Base-by-base conservation (phyloP, 2,797 vertebrate genomes). In the Anas georgica region DNA sequence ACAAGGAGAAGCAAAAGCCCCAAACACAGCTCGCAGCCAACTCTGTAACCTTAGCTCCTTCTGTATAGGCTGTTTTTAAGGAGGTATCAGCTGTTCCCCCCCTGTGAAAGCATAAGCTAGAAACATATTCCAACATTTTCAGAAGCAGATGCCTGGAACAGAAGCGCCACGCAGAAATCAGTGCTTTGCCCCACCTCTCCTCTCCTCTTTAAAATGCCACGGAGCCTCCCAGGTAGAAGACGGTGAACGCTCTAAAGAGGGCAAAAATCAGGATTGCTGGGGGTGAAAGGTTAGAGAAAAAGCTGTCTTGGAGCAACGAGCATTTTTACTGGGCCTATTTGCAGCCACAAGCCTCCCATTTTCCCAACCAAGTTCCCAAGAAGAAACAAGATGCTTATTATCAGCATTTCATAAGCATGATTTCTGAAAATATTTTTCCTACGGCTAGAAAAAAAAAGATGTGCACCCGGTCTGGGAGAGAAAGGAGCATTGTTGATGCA, bases 171-270 rank as follows among this genome's bases (percentile, higher is more conserved):
- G 33, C 55, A 46, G 88, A 56, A 80, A 68, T 0, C 4, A 18
- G 25, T 6, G 18, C 12, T 72, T 9, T 9, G 3, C 28, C 50
- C 58, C 48, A 56, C 35, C 52, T 52, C 35, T 41, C 12, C 33
- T 9, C 75, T 52, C 43, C 25, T 28, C 67, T 14, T 12, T 26
- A 22, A 35, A 67, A 58, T 0, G 9, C 48, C 17, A 8, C 11
- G 14, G 1, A 28, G 29, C n/a, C 77, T 37, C 39, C 37, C 1
- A 7, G 45, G 56, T 33, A 48, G 64, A 12, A 33, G 45, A 23
- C 23, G 2, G 8, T 12, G 23, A 67, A 37, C 3, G 78, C 62
- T 55, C 58, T 0, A 2, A 37, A 0, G 2, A 23, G 0, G 11
- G 58, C 79, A 59, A 66, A 46, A 33, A 31, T 26, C 11, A 8